Conservation (phyloP, 1,140 invertebrate species). For the Micrasema minimum region DNA sequence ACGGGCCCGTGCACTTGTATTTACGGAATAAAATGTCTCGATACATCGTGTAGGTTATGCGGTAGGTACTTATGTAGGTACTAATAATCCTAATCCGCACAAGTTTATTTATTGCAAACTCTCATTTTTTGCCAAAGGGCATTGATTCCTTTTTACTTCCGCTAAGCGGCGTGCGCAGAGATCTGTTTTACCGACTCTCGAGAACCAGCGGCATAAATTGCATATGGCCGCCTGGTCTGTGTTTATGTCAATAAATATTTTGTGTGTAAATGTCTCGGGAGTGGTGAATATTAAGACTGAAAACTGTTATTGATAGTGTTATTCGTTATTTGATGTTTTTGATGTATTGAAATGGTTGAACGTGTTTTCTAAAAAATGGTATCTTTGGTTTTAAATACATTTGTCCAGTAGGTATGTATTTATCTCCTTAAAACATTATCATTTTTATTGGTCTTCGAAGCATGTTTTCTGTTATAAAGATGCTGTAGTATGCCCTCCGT, state of each 20-base stretch:
- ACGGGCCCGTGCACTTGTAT: too few relatives aligned
- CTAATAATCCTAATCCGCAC: too few relatives aligned
- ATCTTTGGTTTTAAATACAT: conserved; percentile 36
- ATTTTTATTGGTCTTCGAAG: conserved; percentile 18
- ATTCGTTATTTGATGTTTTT: conserved; percentile 15
- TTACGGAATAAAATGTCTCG: too few relatives aligned
- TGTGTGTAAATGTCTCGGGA: conserved; percentile 24
- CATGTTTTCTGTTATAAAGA: conserved; percentile 11
- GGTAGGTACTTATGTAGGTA: not conserved
- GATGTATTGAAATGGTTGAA: not conserved
- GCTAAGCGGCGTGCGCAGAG: conserved; percentile 16
- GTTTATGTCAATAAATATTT: conserved; percentile 49
- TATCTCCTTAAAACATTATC: conserved; percentile 29
- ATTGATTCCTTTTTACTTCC: conserved; percentile 29
- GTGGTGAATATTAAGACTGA: conserved; percentile 33
- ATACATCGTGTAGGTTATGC: too few relatives aligned
- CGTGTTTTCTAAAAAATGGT: conserved; percentile 13
- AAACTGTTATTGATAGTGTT: conserved; percentile 18
- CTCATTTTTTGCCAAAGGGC: conserved; percentile 7
- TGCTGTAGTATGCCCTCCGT: not conserved
- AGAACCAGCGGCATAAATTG: conserved; percentile 42
- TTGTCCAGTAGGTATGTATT: conserved; percentile 37
- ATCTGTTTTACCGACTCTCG: conserved; percentile 41
- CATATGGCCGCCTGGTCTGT: conserved; percentile 49
- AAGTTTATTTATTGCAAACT: not conserved